These are phyloP conservation scores for Mus musculus DNA, from an alignment of 2,113 vertebrate genomes.

Conservation along the genomic window GRCm39 chr14:87866001-87866500, in stretches of 20 bases:
- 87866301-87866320: too few relatives aligned
- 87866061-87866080: slow-evolving; percentile 7
- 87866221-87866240: not conserved
- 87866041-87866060: not conserved
- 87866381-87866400: not conserved
- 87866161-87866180: not conserved
- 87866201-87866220: not conserved
- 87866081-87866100: not conserved
- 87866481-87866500: not conserved
- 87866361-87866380: not conserved
- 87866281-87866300: not conserved
- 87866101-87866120: not conserved
- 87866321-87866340: not conserved
- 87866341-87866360: not conserved
- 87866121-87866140: not conserved
- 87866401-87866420: not conserved
- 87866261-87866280: not conserved
- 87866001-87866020: not conserved
- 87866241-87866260: not conserved
- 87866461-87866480: not conserved
- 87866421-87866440: not conserved
- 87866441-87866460: not conserved
- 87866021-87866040: not conserved
- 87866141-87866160: not conserved
- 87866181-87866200: not conserved